Evolutionary conservation across 2,797 vertebrate genomes (phyloP).

Genomic region (Ciconia nigra): DNA sequence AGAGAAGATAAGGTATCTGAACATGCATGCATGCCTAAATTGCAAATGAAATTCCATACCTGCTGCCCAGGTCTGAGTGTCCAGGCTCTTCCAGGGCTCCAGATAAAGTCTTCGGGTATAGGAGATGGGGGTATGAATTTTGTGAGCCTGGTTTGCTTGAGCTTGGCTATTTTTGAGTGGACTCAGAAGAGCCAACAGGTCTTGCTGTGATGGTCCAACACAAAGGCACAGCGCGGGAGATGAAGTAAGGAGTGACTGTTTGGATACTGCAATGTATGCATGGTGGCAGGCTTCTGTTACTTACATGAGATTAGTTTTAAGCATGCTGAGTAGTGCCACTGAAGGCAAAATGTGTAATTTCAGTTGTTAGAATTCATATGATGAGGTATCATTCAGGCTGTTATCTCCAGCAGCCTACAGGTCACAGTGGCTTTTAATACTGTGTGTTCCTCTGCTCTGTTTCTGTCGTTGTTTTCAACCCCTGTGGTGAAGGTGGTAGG

Average conservation of each 20-base stretch:
- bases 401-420: background rate
- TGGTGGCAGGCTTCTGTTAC: no score
- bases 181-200: rapidly evolving
- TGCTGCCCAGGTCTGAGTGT: background rate
- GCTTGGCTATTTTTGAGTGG: background rate
- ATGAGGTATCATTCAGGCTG: no score
- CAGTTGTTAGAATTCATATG: background rate
- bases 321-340: background rate
- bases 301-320: background rate
- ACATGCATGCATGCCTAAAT: rapidly evolving
- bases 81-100: background rate
- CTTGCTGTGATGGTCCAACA: background rate
- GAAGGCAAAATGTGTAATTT: background rate
- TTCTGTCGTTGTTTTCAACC: background rate
- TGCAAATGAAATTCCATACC: background rate
- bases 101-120: background rate
- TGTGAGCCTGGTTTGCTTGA: background rate
- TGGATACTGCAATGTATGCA: background rate
- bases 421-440: background rate
- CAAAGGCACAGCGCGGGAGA: background rate
- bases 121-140: background rate
- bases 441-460: rapidly evolving
- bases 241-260: background rate
- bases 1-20: background rate
- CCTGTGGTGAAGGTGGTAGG: background rate